Evolutionary conservation across 2,888 invertebrate genomes (phyloP).

Genomic region (Caenorhabditis sp.): DNA sequence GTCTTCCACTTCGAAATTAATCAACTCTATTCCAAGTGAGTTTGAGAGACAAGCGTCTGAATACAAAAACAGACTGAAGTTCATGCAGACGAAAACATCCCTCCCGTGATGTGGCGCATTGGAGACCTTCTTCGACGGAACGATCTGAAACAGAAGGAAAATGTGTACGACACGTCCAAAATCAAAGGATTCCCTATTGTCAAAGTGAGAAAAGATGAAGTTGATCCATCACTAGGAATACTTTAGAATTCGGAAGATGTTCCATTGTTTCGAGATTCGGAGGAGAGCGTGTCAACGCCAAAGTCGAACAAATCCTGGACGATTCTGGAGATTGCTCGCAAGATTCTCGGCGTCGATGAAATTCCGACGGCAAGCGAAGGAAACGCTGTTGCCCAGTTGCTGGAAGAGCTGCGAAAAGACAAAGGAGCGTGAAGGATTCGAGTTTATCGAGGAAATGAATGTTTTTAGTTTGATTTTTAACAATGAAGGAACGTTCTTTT

Average conservation of each 20-base stretch:
- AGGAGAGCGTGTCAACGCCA: too few relatives aligned
- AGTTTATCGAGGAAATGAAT: too few relatives aligned
- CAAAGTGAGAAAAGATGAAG: conserved; percentile 10
- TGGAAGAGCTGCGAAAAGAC: conserved; percentile 32
- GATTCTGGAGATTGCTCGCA: conserved; percentile 38
- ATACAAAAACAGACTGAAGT: too few relatives aligned
- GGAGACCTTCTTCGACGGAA: conserved; percentile 44
- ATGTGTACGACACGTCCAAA: conserved; percentile 43
- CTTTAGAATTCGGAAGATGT: conserved; percentile 18
- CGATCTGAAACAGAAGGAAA: conserved; percentile 22
- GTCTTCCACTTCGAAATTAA: conserved; percentile 25
- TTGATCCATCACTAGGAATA: background rate
- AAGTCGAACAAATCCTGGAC: conserved; percentile 22
- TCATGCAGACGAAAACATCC: conserved; percentile 33
- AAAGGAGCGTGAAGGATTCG: too few relatives aligned
- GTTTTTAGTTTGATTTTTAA: too few relatives aligned
- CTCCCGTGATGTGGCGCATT: conserved; percentile 45
- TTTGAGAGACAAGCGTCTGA: background rate
- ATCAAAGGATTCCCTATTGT: conserved; percentile 52
- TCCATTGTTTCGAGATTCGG: background rate
- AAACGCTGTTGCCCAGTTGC: conserved; percentile 60
- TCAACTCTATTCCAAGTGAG: conserved; percentile 49
- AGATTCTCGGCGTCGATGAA: conserved; percentile 44
- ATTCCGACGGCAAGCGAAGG: conserved; percentile 61
- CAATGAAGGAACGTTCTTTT: background rate